Conservation (phyloP, 2,888 invertebrate species). For the Oscheius sp. region DNA sequence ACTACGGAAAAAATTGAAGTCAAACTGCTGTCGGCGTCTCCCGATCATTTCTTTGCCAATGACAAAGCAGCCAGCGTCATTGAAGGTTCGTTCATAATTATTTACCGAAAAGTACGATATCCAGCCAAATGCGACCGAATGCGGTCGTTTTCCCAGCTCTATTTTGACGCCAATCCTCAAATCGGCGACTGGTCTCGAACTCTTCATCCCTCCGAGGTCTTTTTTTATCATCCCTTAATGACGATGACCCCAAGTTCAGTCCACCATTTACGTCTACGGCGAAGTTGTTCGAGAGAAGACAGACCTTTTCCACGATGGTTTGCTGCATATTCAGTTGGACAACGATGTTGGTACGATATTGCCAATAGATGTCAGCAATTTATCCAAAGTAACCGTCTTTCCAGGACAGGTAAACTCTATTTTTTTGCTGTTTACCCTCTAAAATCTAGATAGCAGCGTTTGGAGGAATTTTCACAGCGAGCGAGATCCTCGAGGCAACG, state of each 20-base stretch:
- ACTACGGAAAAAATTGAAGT: not conserved
- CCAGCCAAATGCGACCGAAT: constrained; percentile 29
- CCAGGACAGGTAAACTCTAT: constrained; percentile 36
- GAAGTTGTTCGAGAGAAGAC: constrained; percentile 44
- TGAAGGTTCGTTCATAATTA: constrained; percentile 11
- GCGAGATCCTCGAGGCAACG: constrained; percentile 33
- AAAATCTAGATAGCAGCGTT: constrained; percentile 41
- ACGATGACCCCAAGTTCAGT: constrained; percentile 16
- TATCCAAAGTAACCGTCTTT: constrained; percentile 43
- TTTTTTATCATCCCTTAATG: not conserved
- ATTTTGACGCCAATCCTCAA: constrained; percentile 4
- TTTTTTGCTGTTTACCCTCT: not conserved
- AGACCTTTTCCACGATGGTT: constrained; percentile 40
- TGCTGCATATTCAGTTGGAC: constrained; percentile 43
- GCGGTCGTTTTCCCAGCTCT: constrained; percentile 14
- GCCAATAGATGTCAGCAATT: constrained; percentile 41
- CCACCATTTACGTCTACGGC: constrained; percentile 46
- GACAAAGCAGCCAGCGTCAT: constrained; percentile 32
- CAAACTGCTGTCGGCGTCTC: not conserved
- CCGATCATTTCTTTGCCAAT: constrained; percentile 5
- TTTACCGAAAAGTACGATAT: not conserved
- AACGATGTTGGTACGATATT: constrained; percentile 49
- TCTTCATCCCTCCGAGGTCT: not conserved
- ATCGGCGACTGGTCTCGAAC: constrained; percentile 18
- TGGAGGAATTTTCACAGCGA: constrained; percentile 40